Percentiles rank a stretch among this genome's conserved stretches.
Evolutionary conservation across 2,888 invertebrate genomes (phyloP).

Genomic region (Ophioninae sp.): DNA sequence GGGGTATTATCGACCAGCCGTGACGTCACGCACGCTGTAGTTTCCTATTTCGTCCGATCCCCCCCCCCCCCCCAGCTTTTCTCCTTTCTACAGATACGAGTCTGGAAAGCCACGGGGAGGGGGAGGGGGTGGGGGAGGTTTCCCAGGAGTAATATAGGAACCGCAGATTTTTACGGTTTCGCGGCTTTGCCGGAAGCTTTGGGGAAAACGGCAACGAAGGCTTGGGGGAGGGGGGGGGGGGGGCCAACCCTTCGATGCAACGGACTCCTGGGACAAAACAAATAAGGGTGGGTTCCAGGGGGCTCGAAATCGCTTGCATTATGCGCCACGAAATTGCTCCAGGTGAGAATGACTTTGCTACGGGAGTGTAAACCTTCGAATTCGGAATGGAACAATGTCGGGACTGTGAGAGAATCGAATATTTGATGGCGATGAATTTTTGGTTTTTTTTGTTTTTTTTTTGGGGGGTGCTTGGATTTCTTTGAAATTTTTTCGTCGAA

Average conservation of each 20-base stretch:
- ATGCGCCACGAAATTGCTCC: not conserved
- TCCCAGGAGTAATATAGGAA: slow-evolving; percentile 33
- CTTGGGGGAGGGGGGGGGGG: too few species aligned
- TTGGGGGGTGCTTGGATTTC: too few species aligned
- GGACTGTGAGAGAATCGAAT: too few species aligned
- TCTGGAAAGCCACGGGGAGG: not conserved
- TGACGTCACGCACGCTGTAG: slow-evolving; percentile 75
- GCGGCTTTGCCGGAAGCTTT: slow-evolving; percentile 27
- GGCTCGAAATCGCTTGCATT: slow-evolving; percentile 12
- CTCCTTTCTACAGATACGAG: slow-evolving; percentile 27
- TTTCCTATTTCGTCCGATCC: slow-evolving; percentile 41
- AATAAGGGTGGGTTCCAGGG: not conserved
- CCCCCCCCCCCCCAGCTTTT: slow-evolving; percentile 26
- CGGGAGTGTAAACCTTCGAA: not conserved
- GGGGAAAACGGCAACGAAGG: too few species aligned
- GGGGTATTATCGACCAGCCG: slow-evolving; percentile 77
- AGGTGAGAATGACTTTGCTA: slow-evolving; percentile 7
- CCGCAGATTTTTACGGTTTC: slow-evolving; percentile 34
- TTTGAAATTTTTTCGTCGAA: too few species aligned
- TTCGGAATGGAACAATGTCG: not conserved
- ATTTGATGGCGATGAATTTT: too few species aligned
- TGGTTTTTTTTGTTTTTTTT: too few species aligned
- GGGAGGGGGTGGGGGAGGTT: not conserved
- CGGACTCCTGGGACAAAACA: not conserved
- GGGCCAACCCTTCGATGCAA: not conserved